Evolutionary conservation across 1,140 invertebrate species (phyloP), one percentile per base, ranked within the genome.

Genomic region (Palaemon carinicauda): DNA sequence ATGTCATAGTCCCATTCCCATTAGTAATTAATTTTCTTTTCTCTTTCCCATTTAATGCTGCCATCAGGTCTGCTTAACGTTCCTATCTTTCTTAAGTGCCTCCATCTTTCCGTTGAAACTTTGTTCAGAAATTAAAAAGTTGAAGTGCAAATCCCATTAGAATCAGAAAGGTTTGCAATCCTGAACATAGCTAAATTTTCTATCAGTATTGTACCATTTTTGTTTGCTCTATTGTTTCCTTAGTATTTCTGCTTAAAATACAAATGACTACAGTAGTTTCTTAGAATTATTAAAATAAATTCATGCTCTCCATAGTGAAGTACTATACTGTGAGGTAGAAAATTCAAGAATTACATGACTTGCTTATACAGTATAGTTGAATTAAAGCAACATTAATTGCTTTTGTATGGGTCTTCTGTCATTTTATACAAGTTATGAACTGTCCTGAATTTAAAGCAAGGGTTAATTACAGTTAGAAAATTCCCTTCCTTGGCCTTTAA

Each of bases 81-180:
- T 86, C 84, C 84, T 74, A 86, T 86, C 56, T 86, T 86, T 86
- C 84, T 86, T 71, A 86, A 86, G 84, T 86, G 84, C 78, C 84
- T 86, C 56, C 84, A 86, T 86, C 84, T 86, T 73, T 86, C 84
- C 73, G 84, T 79, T 80, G 84, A 86, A 69, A 86, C 50, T 86
- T 80, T 86, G 65, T 54, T 80, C 51, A 80, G 41, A 65, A 86
- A 86, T 53, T 86, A 86, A 71, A 41, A n/a, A 56, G 51, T 54
- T 56, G 53, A 69, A 52, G 51, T 24, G 41, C 56, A 86, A 78
- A 78, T 86, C 60, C 54, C 77, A 80, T 52, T 41, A 41, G 41
- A 41, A 41, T 41, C 41, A 41, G 41, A 41, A 41, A 41, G 41
- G 41, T 41, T 41, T 41, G 41, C 41, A 41, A 41, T 41, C 41